These are phyloP conservation scores for Drosophila lacteicornis DNA, from an alignment of 1,140 invertebrate species.

Conservation along the genomic window DNA sequence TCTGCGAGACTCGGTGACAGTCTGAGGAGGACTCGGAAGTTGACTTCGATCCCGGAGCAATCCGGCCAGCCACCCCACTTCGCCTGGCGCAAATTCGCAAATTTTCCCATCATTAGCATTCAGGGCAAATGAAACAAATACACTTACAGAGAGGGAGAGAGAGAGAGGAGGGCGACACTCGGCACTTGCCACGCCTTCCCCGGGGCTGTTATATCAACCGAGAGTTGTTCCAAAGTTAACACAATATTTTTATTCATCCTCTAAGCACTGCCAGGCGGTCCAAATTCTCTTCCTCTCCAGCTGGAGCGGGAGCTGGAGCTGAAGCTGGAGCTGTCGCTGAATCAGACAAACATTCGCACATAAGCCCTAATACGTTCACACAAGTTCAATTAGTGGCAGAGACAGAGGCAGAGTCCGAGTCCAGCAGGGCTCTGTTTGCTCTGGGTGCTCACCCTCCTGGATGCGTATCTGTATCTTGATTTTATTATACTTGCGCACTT, in stretches of 20 bases:
- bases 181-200: slow-evolving; percentile 32
- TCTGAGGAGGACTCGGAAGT: slow-evolving; percentile 24
- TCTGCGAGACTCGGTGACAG: slow-evolving; percentile 17
- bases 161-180: slow-evolving; percentile 44
- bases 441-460: not conserved
- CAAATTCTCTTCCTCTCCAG: slow-evolving; percentile 1
- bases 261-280: slow-evolving; percentile 59
- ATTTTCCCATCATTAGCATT: slow-evolving; percentile 84
- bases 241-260: slow-evolving; percentile 81
- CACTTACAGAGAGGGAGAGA: slow-evolving; percentile 40
- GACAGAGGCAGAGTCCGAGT: slow-evolving; percentile 14
- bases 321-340: not conserved
- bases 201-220: slow-evolving; percentile 46
- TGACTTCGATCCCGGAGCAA: slow-evolving; percentile 36
- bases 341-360: slow-evolving; percentile 68
- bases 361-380: slow-evolving; percentile 78
- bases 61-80: slow-evolving; percentile 14
- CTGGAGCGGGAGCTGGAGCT: not conserved
- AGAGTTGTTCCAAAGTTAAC: slow-evolving; percentile 73
- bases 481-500: slow-evolving; percentile 81
- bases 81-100: slow-evolving; percentile 75
- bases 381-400: slow-evolving; percentile 78
- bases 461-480: slow-evolving; percentile 70
- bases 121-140: slow-evolving; percentile 83
- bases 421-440: slow-evolving; percentile 13